Evolutionary conservation across 2,113 vertebrate species (phyloP), one percentile per base, ranked within the genome.

Genomic region (Marmota monax): DNA sequence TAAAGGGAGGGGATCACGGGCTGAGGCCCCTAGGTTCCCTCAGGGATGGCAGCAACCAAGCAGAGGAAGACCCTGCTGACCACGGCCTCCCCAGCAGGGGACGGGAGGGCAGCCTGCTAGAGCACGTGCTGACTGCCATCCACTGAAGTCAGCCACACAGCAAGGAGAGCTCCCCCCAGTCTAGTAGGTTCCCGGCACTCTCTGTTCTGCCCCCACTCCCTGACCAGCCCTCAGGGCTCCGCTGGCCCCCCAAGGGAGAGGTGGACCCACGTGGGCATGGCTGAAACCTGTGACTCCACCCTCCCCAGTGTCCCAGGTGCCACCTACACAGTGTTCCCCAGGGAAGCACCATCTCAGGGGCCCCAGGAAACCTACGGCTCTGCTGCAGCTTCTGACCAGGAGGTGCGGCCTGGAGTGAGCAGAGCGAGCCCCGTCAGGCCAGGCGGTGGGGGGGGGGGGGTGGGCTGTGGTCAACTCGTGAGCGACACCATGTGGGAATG

Each of bases 91-190:
- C 13, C 58, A 61, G 58, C 22, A 25, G 23, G 58, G 20, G 22
- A 2, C 7, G 23, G 22, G 58, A 61, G 58, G 56, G 23, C 58
- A 61, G 58, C 22, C 58, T 23, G 7, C 58, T 25, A 8, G 58
- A 61, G 58, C 58, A 25, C 23, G 45, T 7, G 29, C 56, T 7
- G 11, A 22, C 5, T 11, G 6, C 90, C 1, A 56, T 29, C 18
- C 78, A n/a, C 37, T 4, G 0, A 48, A 1, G 8, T 29, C 37
- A 2, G n/a, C 69, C 1, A 3, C 39, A 27, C 39, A 11, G 11
- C 0, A 0, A 34, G 18, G 1, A 17, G 23, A 22, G 6, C 16
- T 3, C 13, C 0, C 7, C 6, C 1, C 20, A 0, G 16, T 20
- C 10, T 1, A 16, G 34, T 0, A 0, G 32, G 11, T 39, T 14